phyloP scores from a whole-genome alignment of 2,113 vertebrate species.

The Macaca fascicularis region T2T-MFA8v1.1 NC_088375.1:6565501-6566000 shows the following conservation, averaged over 20 bases:
- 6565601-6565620: not conserved
- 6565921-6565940: not conserved
- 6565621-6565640: not conserved
- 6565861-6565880: accelerated
- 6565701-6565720: not conserved
- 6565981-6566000: not conserved
- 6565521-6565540: not conserved
- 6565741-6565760: not conserved
- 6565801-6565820: not conserved
- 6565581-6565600: not conserved
- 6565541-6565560: not conserved
- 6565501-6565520: not conserved
- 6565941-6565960: not conserved
- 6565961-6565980: not conserved
- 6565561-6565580: not conserved
- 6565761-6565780: not conserved
- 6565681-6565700: not conserved
- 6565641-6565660: not conserved
- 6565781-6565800: not conserved
- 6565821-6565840: not conserved
- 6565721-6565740: not conserved
- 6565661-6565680: not conserved
- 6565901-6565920: not conserved
- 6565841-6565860: not conserved
- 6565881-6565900: not conserved